Conservation (phyloP, 1,140 invertebrate species). For the Colletes latitarsis region DNA sequence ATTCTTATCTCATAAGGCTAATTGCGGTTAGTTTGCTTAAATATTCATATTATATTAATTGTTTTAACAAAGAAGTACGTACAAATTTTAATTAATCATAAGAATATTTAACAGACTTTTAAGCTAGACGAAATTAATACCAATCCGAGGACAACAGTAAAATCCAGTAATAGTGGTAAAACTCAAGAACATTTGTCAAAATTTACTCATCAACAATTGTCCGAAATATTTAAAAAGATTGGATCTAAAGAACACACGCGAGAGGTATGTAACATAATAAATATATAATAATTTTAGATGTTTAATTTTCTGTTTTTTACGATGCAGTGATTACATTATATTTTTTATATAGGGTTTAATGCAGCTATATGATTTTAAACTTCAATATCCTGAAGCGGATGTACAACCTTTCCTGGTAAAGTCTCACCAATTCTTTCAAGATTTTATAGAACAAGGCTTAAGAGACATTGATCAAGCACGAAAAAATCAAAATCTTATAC, state of each 20-base stretch:
- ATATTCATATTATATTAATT: neutral
- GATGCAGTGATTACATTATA: neutral
- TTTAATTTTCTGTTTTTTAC: neutral
- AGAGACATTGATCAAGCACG: slow-evolving; percentile 88
- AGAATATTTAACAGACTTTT: slow-evolving; percentile 75
- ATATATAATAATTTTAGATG: slow-evolving; percentile 29
- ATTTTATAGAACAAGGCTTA: slow-evolving; percentile 94
- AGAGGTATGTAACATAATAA: slow-evolving; percentile 81
- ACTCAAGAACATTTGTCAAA: slow-evolving; percentile 84
- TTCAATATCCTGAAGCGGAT: slow-evolving; percentile 94
- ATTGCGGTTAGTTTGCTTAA: slow-evolving; percentile 83
- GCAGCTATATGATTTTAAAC: slow-evolving; percentile 94
- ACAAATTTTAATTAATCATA: slow-evolving; percentile 24
- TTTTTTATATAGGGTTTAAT: slow-evolving; percentile 85
- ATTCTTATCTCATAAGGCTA: slow-evolving; percentile 89
- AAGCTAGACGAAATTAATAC: slow-evolving; percentile 81
- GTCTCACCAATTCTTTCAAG: slow-evolving; percentile 94
- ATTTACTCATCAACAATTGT: slow-evolving; percentile 90
- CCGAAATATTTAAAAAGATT: slow-evolving; percentile 96
- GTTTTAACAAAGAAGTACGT: neutral
- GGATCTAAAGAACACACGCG: slow-evolving; percentile 93
- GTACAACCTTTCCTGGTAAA: slow-evolving; percentile 92
- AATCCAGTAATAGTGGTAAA: slow-evolving; percentile 73
- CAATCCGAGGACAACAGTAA: slow-evolving; percentile 75
- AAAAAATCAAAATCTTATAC: slow-evolving; percentile 77